Evolutionary conservation across 2,797 vertebrate species (phyloP).

Genomic region (Tokudaia tokunoshimensis): DNA sequence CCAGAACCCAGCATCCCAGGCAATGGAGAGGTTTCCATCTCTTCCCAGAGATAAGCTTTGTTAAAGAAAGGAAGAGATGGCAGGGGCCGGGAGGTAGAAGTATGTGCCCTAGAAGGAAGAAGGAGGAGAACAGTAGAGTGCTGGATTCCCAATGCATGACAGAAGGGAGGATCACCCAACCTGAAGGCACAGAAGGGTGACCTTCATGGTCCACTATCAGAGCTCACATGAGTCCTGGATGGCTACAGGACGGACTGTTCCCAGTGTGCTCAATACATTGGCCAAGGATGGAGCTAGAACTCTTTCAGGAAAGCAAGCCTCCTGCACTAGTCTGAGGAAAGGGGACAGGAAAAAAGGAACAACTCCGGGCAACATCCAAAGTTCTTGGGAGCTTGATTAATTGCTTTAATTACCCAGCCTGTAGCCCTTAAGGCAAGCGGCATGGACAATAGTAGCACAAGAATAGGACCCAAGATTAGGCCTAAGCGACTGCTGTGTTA

Average conservation of each 20-base stretch:
- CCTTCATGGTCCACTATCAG: neutral
- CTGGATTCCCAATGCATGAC: neutral
- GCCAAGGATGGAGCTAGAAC: neutral
- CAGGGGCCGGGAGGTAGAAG: neutral
- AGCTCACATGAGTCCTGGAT: neutral
- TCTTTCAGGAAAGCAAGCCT: neutral
- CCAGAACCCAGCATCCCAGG: neutral
- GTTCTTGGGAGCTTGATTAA: conserved; percentile 76
- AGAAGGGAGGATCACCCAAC: neutral
- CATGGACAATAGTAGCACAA: conserved; percentile 44
- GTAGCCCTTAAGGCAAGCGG: conserved; percentile 72
- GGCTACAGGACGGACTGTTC: neutral
- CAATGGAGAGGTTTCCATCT: neutral
- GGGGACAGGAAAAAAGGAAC: neutral
- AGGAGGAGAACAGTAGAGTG: neutral
- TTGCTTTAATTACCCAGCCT: conserved; percentile 78
- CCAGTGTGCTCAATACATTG: neutral
- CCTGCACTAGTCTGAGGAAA: neutral
- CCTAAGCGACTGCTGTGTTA: neutral
- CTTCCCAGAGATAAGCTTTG: neutral
- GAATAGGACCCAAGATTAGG: conserved; percentile 70
- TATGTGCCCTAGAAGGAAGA: neutral
- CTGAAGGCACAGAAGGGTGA: neutral
- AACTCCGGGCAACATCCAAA: conserved; percentile 43
- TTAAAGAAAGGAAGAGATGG: neutral